phyloP scores from a whole-genome alignment of 2,888 invertebrate genomes.

The Cryptus viduatorius region DNA sequence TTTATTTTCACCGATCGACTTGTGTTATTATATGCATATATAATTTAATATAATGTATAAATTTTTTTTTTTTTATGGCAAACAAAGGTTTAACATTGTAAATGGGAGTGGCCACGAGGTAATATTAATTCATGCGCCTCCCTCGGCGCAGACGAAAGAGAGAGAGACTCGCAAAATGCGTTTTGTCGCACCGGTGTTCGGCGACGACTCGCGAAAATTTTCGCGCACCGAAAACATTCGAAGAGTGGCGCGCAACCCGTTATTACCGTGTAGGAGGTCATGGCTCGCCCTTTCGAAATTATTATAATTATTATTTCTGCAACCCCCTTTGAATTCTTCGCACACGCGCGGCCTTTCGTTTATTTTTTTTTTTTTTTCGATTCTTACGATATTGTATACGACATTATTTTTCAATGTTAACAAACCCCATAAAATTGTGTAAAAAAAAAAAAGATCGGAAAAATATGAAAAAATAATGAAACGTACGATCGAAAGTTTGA shows the following conservation, averaged over 20 bases:
- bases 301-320: slow-evolving; percentile 64
- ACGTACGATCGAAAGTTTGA: background rate
- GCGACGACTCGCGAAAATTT: slow-evolving; percentile 59
- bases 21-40: slow-evolving; percentile 8
- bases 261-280: slow-evolving; percentile 66
- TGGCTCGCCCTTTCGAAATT: slow-evolving; percentile 66
- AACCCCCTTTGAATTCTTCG: slow-evolving; percentile 61
- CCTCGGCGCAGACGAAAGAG: background rate
- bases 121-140: slow-evolving; percentile 10
- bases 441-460: no score
- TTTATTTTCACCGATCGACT: slow-evolving; percentile 13
- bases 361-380: background rate
- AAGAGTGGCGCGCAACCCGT: slow-evolving; percentile 49
- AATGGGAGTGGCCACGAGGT: slow-evolving; percentile 4
- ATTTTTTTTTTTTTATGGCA: background rate
- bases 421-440: background rate
- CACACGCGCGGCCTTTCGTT: background rate
- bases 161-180: slow-evolving; percentile 6
- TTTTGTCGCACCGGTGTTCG: slow-evolving; percentile 61
- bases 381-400: background rate
- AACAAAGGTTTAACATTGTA: slow-evolving; percentile 7
- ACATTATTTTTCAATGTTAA: background rate
- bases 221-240: slow-evolving; percentile 59
- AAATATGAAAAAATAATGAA: background rate
- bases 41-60: slow-evolving; percentile 3